Conservation (phyloP, 2,888 invertebrate genomes). For the Scrobipalpa atriplicella region DNA sequence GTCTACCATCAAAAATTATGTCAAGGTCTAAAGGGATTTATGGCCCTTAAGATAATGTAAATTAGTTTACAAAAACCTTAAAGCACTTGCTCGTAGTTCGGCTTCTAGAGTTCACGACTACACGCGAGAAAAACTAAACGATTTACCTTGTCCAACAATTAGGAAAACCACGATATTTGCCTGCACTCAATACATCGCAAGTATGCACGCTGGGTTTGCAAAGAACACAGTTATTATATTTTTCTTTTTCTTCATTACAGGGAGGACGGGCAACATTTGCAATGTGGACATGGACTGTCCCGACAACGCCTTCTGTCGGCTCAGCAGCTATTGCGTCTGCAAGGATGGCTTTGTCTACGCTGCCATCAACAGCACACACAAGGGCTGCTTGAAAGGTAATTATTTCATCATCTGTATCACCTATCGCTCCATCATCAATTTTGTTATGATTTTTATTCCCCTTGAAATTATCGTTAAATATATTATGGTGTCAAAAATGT, state of each 20-base stretch:
- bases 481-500: no score
- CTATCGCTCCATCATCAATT: no score
- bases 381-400: constrained; percentile 73
- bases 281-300: constrained; percentile 72
- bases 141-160: constrained; percentile 9
- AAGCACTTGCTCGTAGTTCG: no score
- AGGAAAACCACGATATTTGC: background rate
- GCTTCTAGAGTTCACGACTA: no score
- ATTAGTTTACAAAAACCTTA: no score
- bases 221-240: background rate
- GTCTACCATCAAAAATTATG: no score
- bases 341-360: constrained; percentile 76
- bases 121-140: background rate
- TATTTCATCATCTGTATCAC: background rate
- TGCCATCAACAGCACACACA: constrained; percentile 66
- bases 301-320: constrained; percentile 76
- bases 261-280: constrained; percentile 74
- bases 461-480: no score
- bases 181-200: background rate
- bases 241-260: constrained; percentile 45
- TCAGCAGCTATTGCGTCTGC: constrained; percentile 74
- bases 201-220: background rate
- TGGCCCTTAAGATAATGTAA: no score
- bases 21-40: no score
- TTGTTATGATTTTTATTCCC: no score